phyloP scores from a whole-genome alignment of 1,140 invertebrate species.

The Listronotus bonariensis region DNA sequence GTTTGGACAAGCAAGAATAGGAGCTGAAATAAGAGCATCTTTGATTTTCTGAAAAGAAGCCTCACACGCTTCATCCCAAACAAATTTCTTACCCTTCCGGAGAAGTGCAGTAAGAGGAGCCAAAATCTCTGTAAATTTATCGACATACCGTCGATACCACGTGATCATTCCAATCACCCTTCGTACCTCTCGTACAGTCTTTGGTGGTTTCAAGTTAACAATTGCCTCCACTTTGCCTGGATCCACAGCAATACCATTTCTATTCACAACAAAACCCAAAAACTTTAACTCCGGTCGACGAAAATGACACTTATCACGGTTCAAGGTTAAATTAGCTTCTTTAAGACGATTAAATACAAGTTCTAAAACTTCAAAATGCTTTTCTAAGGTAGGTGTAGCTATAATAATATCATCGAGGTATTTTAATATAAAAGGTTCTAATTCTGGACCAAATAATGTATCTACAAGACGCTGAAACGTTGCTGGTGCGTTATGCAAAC shows the following conservation, averaged over 20 bases:
- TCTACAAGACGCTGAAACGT: constrained; percentile 41
- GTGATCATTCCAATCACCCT: no score
- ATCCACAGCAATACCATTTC: constrained; percentile 4
- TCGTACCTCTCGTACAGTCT: no score
- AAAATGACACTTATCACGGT: constrained; percentile 23
- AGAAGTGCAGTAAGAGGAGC: no score
- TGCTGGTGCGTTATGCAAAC: neutral
- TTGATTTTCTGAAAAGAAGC: no score
- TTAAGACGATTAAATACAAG: constrained; percentile 31
- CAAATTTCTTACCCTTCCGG: no score
- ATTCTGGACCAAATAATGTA: constrained; percentile 42
- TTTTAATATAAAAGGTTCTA: constrained; percentile 37
- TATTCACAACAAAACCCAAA: constrained; percentile 10
- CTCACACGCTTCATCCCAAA: no score
- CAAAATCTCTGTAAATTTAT: no score
- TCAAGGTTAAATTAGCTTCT: constrained; percentile 23
- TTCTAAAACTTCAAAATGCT: constrained; percentile 32
- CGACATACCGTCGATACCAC: no score
- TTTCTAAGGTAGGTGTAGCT: constrained; percentile 39
- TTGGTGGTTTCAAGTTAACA: constrained; percentile 29
- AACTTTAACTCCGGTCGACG: neutral
- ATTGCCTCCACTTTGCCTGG: constrained; percentile 39
- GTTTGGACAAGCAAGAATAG: constrained; percentile 7
- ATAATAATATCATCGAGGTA: constrained; percentile 55
- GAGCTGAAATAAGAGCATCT: no score